phyloP scores from a whole-genome alignment of 1,140 invertebrate genomes.

The Yoshiicerus persimilis region DNA sequence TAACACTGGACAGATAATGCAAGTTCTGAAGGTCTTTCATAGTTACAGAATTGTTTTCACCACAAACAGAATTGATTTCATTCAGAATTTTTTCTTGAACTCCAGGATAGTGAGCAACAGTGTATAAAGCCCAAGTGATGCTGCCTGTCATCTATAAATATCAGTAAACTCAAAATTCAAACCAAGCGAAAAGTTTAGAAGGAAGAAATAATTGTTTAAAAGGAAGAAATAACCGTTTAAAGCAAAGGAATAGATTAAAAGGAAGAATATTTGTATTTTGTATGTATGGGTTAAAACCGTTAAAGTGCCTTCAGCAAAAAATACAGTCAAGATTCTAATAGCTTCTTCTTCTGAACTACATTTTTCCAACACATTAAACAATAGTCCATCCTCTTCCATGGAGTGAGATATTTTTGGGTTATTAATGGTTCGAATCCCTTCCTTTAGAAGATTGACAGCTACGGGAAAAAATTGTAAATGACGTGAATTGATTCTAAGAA shows the following conservation, averaged over 20 bases:
- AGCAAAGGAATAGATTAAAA: background rate
- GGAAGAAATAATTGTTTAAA: background rate
- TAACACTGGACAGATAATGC: background rate
- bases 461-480: background rate
- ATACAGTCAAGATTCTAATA: background rate
- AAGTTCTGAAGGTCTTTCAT: background rate
- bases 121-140: background rate
- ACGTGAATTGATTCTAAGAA: background rate
- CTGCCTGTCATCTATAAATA: background rate
- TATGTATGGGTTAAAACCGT: too few relatives aligned
- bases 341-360: background rate
- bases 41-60: background rate
- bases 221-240: background rate
- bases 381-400: background rate
- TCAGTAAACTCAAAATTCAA: background rate
- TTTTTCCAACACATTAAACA: background rate
- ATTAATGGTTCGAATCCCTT: background rate
- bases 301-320: background rate
- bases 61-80: background rate
- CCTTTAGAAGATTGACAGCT: background rate
- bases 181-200: background rate
- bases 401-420: background rate
- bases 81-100: background rate
- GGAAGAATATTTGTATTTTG: too few relatives aligned
- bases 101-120: background rate